These are phyloP conservation scores for Dicyrtomina minuta DNA, from an alignment of 2,888 invertebrate genomes.

Conservation along the genomic window DNA sequence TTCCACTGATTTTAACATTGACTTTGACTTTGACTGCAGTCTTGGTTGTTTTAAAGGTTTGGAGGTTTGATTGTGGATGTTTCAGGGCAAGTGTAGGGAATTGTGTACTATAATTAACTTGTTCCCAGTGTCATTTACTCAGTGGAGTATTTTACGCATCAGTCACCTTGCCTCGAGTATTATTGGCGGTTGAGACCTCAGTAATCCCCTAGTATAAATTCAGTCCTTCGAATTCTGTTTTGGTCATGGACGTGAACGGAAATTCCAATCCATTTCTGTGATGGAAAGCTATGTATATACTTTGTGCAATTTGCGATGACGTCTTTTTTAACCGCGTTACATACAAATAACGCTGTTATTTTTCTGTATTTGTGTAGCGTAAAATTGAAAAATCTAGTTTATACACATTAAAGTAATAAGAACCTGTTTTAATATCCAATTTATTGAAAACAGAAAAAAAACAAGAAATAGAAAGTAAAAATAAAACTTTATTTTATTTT, in stretches of 20 bases:
- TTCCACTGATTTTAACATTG: too few relatives aligned
- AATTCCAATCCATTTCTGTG: background rate
- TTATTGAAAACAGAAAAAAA: too few relatives aligned
- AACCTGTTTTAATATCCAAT: too few relatives aligned
- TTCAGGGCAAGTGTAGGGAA: background rate
- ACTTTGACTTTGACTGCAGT: too few relatives aligned
- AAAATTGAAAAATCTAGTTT: too few relatives aligned
- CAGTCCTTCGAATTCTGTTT: background rate
- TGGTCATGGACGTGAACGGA: background rate
- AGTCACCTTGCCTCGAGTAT: background rate
- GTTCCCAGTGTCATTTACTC: background rate
- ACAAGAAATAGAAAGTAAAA: too few relatives aligned
- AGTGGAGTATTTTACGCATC: background rate
- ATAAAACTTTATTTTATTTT: too few relatives aligned
- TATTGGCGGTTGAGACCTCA: background rate
- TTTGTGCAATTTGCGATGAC: background rate
- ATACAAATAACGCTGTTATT: too few relatives aligned
- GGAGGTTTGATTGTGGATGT: background rate
- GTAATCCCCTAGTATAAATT: background rate
- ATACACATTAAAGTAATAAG: too few relatives aligned
- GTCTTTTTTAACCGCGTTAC: background rate
- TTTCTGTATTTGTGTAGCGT: too few relatives aligned
- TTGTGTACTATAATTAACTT: slow-evolving; percentile 12
- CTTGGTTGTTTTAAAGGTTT: background rate
- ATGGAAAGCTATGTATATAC: background rate